Base-by-base conservation (phyloP, 1,140 invertebrate species). In the Penaeus japonicus region DNA sequence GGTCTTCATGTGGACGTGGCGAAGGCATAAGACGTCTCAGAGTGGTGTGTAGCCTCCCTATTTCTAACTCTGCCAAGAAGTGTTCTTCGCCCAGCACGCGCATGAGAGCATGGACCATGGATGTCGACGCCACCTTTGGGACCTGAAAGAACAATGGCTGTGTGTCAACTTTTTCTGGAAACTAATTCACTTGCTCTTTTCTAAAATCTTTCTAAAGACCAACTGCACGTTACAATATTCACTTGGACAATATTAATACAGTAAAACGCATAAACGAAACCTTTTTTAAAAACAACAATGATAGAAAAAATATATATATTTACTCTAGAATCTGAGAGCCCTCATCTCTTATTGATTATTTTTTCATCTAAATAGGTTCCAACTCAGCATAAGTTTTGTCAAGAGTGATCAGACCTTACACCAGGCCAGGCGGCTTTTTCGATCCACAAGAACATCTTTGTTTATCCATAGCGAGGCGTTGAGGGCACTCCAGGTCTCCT, bases 121-220 rank as follows among this genome's bases (percentile, higher is more conserved):
- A 87, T 5, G 89, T 84, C 0, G 89, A 90, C 0, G 85, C 85
- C 54, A 84, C 85, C 32, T 90, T 90, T 2, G 89, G 89, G 7
- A 90, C 75, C 89, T 90, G 75, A 27, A 75, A 22, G 62, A 7
- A 54, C 18, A 55, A 4, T 3, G 27, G 10, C 3, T 4, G 22
- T 20, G 0, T 55, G 12, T 24, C 1, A 22, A 18, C 30, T 18
- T 4, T 77, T 7, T 4, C 3, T 55, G 22, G 55, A 7, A 54
- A 24, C 30, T 30, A 77, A 55, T 24, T 22, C 22, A 54, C 20
- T 17, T 57, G 1, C 24, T 22, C 22, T 35, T 18, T 24, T 55
- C 2, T 30, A 54, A 20, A 5, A 55, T 70, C 27, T 20, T 2
- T 22, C 24, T 53, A 4, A 32, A 35, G 5, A 20, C 39, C 1